Evolutionary conservation across 1,140 invertebrate genomes (phyloP).

Genomic region (Penaeus indicus): DNA sequence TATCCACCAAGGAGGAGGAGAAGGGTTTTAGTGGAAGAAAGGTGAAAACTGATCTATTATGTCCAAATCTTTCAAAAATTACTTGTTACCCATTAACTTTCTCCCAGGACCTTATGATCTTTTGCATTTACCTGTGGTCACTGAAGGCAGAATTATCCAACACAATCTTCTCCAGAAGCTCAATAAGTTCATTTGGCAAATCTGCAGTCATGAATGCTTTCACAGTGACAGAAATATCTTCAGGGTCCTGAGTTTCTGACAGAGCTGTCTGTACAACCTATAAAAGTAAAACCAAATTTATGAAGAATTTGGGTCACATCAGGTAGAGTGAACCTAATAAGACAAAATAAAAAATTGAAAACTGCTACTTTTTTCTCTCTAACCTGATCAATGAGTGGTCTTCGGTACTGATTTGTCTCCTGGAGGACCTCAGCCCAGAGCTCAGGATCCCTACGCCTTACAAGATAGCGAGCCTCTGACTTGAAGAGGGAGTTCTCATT

Average conservation of each 20-base stretch:
- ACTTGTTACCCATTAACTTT: too few relatives aligned
- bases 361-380: background rate
- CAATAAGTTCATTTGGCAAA: slow-evolving; percentile 99
- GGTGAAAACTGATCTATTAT: too few relatives aligned
- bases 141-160: slow-evolving; percentile 98
- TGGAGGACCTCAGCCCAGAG: slow-evolving; percentile 96
- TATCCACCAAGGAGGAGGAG: too few relatives aligned
- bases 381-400: slow-evolving; percentile 95
- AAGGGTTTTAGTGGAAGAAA: too few relatives aligned
- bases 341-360: background rate
- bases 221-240: slow-evolving; percentile 99
- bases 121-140: slow-evolving; percentile 81
- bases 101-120: too few relatives aligned
- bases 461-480: slow-evolving; percentile 96
- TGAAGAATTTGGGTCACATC: background rate
- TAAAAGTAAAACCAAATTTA: slow-evolving; percentile 32
- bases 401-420: slow-evolving; percentile 94
- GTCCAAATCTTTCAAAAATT: background rate
- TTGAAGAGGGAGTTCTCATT: slow-evolving; percentile 99
- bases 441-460: slow-evolving; percentile 91
- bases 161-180: slow-evolving; percentile 98
- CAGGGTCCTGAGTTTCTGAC: slow-evolving; percentile 96
- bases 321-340: background rate
- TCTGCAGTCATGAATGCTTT: slow-evolving; percentile 99
- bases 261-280: slow-evolving; percentile 91